These are phyloP conservation scores for Torymus aiolomorphi DNA, from an alignment of 2,888 invertebrate species.

Conservation along the genomic window DNA sequence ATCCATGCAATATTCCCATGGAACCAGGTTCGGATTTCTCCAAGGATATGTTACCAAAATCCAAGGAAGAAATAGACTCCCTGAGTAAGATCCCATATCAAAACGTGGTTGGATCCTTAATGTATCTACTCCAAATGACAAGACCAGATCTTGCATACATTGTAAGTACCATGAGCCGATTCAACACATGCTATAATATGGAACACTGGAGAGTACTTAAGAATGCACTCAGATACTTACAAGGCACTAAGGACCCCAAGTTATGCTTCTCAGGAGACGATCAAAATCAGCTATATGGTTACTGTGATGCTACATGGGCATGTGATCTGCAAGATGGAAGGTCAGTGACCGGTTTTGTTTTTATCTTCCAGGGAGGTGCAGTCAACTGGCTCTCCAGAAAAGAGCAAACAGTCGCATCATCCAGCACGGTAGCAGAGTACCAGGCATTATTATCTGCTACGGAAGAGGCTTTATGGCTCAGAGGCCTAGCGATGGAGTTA, in stretches of 20 bases:
- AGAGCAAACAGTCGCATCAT: not conserved
- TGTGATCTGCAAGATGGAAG: not conserved
- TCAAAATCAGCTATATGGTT: not conserved
- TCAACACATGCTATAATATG: no score
- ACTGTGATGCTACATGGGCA: not conserved
- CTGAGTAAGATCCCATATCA: not conserved
- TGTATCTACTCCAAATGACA: not conserved
- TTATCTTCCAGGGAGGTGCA: not conserved
- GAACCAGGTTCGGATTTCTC: not conserved
- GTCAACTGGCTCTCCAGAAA: not conserved
- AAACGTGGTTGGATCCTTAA: not conserved
- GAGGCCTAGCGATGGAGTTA: not conserved
- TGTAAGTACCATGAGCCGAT: no score
- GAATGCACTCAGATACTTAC: no score
- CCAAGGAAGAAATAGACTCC: not conserved
- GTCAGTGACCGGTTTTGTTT: not conserved
- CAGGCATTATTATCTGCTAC: not conserved
- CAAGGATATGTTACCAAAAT: not conserved
- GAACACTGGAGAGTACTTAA: no score
- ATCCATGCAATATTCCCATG: not conserved
- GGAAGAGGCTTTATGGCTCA: no score
- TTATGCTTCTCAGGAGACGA: not conserved
- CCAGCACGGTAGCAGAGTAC: not conserved
- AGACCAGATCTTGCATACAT: constrained; percentile 7
- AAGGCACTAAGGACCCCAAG: not conserved